Evolutionary conservation across 2,888 invertebrate genomes (phyloP).

Genomic region (Erannis defoliaria): DNA sequence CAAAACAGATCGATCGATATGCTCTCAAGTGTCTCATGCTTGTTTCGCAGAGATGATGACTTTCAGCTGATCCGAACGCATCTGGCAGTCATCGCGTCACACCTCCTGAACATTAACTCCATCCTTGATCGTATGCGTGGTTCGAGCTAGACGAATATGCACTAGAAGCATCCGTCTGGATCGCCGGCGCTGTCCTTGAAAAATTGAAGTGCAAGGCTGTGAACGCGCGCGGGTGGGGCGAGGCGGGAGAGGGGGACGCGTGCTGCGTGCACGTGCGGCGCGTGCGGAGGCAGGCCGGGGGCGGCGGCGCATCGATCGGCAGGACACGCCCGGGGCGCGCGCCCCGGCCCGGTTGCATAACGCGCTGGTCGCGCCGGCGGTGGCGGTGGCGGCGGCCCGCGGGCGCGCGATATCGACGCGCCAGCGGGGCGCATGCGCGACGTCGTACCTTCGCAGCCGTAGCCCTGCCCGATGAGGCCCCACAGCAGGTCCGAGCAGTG

Average conservation of each 20-base stretch:
- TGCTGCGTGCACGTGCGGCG: slow-evolving; percentile 47
- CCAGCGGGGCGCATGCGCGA: slow-evolving; percentile 78
- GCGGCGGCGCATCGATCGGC: slow-evolving; percentile 59
- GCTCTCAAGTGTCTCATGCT: slow-evolving; percentile 60
- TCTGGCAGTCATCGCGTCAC: slow-evolving; percentile 3
- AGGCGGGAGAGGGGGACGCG: slow-evolving; percentile 42
- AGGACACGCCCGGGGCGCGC: slow-evolving; percentile 81
- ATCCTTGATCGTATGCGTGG: not conserved
- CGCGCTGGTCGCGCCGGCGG: slow-evolving; percentile 75
- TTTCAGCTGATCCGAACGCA: slow-evolving; percentile 54
- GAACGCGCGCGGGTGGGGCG: slow-evolving; percentile 30
- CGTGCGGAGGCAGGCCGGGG: slow-evolving; percentile 41
- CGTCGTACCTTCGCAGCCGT: slow-evolving; percentile 98
- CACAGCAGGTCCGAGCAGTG: slow-evolving; percentile 99
- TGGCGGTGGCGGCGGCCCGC: slow-evolving; percentile 50
- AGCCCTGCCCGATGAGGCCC: slow-evolving; percentile 99
- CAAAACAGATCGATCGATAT: slow-evolving; percentile 83
- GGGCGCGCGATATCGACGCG: slow-evolving; percentile 75
- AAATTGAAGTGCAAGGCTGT: slow-evolving; percentile 60
- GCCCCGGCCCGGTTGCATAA: slow-evolving; percentile 72
- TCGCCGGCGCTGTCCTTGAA: slow-evolving; percentile 54
- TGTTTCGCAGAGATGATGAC: slow-evolving; percentile 51
- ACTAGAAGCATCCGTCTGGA: slow-evolving; percentile 9
- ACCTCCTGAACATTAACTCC: slow-evolving; percentile 8
- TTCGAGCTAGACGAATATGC: not conserved